These are phyloP conservation scores for Neodon shergylaensis DNA, from an alignment of 2,113 vertebrate genomes.

Conservation along the genomic window DNA sequence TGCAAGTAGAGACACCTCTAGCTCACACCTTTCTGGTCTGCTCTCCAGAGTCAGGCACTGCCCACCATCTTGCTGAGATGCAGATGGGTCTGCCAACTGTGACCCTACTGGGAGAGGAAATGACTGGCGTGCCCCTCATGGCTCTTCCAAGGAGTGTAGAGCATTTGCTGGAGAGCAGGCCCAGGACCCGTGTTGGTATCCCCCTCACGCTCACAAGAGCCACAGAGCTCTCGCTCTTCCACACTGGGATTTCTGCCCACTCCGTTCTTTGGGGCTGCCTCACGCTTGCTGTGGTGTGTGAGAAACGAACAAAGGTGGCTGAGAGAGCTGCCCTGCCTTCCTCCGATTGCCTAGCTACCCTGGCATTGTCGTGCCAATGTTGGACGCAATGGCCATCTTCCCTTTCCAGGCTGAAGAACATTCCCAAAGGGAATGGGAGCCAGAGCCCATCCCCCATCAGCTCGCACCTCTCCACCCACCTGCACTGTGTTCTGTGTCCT, in stretches of 20 bases:
- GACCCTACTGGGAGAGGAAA: not conserved
- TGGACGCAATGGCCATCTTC: not conserved
- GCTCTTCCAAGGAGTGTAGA: not conserved
- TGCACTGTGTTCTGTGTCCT: not conserved
- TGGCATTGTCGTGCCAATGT: not conserved
- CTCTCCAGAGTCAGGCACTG: not conserved
- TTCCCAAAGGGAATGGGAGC: slow-evolving; percentile 31
- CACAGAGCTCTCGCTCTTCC: not conserved
- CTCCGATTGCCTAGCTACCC: not conserved
- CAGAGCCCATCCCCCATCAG: not conserved
- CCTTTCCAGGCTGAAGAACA: not conserved
- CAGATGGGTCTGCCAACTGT: not conserved
- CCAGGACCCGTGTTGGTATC: not conserved
- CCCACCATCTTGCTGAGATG: not conserved
- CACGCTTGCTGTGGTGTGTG: not conserved
- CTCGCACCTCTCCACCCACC: rapidly evolving
- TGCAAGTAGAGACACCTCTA: not conserved
- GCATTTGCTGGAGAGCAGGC: not conserved
- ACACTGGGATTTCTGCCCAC: not conserved
- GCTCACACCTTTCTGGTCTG: not conserved
- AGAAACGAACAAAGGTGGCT: not conserved
- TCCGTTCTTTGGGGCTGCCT: not conserved
- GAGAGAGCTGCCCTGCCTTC: not conserved
- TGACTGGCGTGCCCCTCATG: not conserved
- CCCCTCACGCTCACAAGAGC: not conserved